Conservation (phyloP, 2,888 invertebrate genomes). For the Antheraea assamensis region DNA sequence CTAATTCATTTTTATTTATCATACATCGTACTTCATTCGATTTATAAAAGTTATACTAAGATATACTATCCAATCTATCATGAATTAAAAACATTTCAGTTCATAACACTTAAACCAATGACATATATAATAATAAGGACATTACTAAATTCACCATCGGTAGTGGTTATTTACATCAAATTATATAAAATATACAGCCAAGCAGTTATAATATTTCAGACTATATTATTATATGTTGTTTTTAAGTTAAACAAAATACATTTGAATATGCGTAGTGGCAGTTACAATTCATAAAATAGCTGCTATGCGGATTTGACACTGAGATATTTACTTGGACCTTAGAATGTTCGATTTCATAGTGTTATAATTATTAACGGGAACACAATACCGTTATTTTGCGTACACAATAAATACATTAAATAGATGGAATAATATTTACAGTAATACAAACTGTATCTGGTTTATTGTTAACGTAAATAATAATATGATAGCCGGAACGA, state of each 20-base stretch:
- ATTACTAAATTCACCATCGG: neutral
- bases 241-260: neutral
- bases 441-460: too few relatives aligned
- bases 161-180: neutral
- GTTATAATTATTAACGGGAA: neutral
- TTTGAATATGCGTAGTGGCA: neutral
- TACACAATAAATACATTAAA: neutral
- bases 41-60: too few relatives aligned
- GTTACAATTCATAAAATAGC: neutral
- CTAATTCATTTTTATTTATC: too few relatives aligned
- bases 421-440: too few relatives aligned
- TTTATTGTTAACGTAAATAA: too few relatives aligned
- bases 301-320: neutral
- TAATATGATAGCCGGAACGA: neutral
- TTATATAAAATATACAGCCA: neutral
- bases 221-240: neutral
- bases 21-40: too few relatives aligned
- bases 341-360: neutral
- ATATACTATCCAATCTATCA: too few relatives aligned
- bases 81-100: too few relatives aligned
- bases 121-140: neutral
- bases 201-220: neutral
- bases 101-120: neutral
- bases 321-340: neutral
- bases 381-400: neutral